Percentiles rank a stretch among this genome's conserved stretches.
These are phyloP conservation scores for Galeruca laticollis DNA, from an alignment of 2,888 invertebrate genomes.

Conservation along the genomic window DNA sequence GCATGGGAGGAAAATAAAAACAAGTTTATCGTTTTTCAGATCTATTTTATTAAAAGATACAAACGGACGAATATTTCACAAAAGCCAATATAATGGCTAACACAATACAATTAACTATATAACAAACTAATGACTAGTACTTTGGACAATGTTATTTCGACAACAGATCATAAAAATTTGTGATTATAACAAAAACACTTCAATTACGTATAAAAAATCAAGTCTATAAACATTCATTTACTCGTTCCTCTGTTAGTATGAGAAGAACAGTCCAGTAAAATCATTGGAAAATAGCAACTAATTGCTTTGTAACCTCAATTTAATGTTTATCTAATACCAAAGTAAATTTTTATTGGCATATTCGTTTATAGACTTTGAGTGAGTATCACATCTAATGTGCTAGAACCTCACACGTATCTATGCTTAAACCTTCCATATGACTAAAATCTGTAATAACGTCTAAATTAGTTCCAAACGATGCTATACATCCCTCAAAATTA, in stretches of 20 bases:
- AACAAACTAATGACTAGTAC: conserved; percentile 20
- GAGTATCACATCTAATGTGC: conserved; percentile 18
- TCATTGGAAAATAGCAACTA: too few species aligned
- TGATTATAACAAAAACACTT: conserved; percentile 11
- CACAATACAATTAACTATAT: background rate
- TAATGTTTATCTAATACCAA: too few species aligned
- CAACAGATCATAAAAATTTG: conserved; percentile 23
- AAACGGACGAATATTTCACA: conserved; percentile 1
- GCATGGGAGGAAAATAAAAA: too few species aligned
- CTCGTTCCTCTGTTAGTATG: background rate
- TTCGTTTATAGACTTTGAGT: too few species aligned
- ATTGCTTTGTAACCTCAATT: too few species aligned
- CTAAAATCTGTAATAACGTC: conserved; percentile 70
- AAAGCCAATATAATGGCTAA: background rate
- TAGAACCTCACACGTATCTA: conserved; percentile 67
- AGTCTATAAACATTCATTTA: conserved; percentile 8
- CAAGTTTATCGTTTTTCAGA: background rate
- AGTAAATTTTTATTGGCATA: too few species aligned
- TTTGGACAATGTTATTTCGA: background rate
- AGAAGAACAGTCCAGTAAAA: too few species aligned
- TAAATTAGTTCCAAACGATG: conserved; percentile 64
- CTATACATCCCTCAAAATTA: conserved; percentile 67
- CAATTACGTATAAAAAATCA: conserved; percentile 2
- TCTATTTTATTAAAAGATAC: conserved; percentile 7
- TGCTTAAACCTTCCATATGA: conserved; percentile 71